Evolutionary conservation across 1,140 invertebrate genomes (phyloP).

Genomic region (Subanguina moxae): DNA sequence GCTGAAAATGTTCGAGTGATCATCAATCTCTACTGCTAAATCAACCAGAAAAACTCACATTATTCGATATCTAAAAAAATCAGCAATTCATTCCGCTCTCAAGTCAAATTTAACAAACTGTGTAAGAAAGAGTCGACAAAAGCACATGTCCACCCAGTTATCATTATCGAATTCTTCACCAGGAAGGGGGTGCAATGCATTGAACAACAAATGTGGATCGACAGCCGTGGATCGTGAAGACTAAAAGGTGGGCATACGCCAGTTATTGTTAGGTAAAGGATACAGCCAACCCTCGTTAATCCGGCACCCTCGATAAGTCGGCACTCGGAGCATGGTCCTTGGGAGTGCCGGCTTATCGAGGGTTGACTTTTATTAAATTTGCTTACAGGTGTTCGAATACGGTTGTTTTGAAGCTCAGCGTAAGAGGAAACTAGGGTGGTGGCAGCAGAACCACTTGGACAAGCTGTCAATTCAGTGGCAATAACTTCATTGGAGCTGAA

Average conservation of each 20-base stretch:
- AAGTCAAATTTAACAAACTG: not conserved
- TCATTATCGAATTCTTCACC: slow-evolving; percentile 37
- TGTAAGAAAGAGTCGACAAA: not conserved
- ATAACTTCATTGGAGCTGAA: too few species aligned
- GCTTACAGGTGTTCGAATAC: slow-evolving; percentile 1
- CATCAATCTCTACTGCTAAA: slow-evolving; percentile 14
- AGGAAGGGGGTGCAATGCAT: slow-evolving; percentile 29
- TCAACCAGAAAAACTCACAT: not conserved
- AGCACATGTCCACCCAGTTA: slow-evolving; percentile 22
- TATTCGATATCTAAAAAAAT: not conserved
- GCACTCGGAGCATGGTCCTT: too few species aligned
- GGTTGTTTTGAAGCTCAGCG: not conserved
- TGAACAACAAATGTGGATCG: slow-evolving; percentile 63
- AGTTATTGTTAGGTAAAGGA: slow-evolving; percentile 2
- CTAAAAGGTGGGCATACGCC: too few species aligned
- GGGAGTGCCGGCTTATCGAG: not conserved
- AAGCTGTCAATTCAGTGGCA: too few species aligned
- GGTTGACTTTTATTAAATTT: not conserved
- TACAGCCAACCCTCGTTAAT: too few species aligned
- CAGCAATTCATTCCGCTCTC: not conserved
- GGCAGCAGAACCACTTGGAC: not conserved
- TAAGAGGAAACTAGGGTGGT: not conserved
- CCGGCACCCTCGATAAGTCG: too few species aligned
- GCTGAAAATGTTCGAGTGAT: slow-evolving; percentile 39
- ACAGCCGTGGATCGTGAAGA: slow-evolving; percentile 67